Percentiles rank a stretch among this genome's conserved stretches.
Evolutionary conservation across 2,113 vertebrate genomes (phyloP).

Genomic region (Ochotona curzoniae): DNA sequence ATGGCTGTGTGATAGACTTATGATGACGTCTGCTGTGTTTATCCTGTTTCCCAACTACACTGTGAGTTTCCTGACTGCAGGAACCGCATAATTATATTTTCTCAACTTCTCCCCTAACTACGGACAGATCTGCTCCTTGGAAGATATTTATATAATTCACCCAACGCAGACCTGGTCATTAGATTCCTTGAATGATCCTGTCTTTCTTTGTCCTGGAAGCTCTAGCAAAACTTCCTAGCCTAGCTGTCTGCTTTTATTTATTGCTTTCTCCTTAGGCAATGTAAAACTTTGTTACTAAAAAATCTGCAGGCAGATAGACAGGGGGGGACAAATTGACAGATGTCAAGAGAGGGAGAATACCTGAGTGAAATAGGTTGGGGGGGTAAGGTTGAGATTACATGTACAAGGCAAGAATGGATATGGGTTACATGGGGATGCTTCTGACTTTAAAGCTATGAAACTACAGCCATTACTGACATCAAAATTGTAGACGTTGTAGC

Average conservation of each 20-base stretch:
- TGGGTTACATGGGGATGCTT: not conserved
- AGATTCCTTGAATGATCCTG: not conserved
- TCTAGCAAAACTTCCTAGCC: not conserved
- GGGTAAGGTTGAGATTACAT: not conserved
- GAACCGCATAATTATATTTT: not conserved
- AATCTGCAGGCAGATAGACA: conserved; percentile 22
- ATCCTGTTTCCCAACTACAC: not conserved
- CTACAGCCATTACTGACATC: not conserved
- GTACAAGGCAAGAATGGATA: not conserved
- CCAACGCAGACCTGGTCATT: not conserved
- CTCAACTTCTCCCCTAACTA: not conserved
- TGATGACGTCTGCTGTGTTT: conserved; percentile 1
- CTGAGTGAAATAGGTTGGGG: not conserved
- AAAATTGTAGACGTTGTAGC: not conserved
- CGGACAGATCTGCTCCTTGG: not conserved
- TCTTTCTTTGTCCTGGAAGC: not conserved
- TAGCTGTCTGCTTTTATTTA: not conserved
- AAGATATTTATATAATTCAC: not conserved
- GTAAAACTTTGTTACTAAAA: not conserved
- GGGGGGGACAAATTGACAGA: not conserved
- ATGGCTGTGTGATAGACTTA: not conserved
- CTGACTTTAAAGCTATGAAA: not conserved
- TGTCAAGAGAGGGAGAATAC: conserved; percentile 6
- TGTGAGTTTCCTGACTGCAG: not conserved
- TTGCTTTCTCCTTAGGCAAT: not conserved